Conservation (phyloP, 2,888 invertebrate genomes). For the Apotomis capreana region DNA sequence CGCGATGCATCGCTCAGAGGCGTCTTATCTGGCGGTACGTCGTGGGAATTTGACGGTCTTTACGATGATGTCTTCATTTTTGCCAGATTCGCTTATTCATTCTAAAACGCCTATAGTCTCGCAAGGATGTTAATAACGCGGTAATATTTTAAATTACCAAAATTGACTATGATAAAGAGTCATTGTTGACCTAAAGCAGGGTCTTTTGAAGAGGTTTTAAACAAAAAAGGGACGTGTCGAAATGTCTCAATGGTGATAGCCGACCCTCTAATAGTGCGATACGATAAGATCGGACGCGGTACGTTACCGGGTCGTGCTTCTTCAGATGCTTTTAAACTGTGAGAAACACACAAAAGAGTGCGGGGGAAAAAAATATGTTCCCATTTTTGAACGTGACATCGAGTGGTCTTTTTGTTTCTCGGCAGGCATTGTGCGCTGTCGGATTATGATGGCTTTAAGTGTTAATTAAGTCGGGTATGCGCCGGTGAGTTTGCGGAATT, state of each 20-base stretch:
- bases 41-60: conserved; percentile 66
- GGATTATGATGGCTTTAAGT: conserved; percentile 74
- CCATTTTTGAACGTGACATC: conserved; percentile 76
- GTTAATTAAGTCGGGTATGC: conserved; percentile 76
- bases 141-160: conserved; percentile 47
- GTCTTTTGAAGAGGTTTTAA: conserved; percentile 59
- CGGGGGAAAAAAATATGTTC: conserved; percentile 76
- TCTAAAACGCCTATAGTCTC: conserved; percentile 37
- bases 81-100: conserved; percentile 49
- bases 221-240: conserved; percentile 75
- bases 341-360: conserved; percentile 79
- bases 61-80: conserved; percentile 62
- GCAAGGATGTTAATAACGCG: conserved; percentile 31
- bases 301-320: conserved; percentile 80
- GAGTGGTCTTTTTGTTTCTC: conserved; percentile 69
- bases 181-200: conserved; percentile 70
- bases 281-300: conserved; percentile 77
- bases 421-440: conserved; percentile 66
- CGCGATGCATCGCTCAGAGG: conserved; percentile 58
- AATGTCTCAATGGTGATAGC: conserved; percentile 71
- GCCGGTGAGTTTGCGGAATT: conserved; percentile 73
- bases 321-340: conserved; percentile 77
- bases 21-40: conserved; percentile 66
- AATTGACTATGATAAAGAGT: conserved; percentile 53
- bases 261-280: conserved; percentile 71